Percentiles rank a stretch among this genome's conserved stretches.
Evolutionary conservation across 2,888 invertebrate species (phyloP).

Genomic region (Cephus rjabovi): DNA sequence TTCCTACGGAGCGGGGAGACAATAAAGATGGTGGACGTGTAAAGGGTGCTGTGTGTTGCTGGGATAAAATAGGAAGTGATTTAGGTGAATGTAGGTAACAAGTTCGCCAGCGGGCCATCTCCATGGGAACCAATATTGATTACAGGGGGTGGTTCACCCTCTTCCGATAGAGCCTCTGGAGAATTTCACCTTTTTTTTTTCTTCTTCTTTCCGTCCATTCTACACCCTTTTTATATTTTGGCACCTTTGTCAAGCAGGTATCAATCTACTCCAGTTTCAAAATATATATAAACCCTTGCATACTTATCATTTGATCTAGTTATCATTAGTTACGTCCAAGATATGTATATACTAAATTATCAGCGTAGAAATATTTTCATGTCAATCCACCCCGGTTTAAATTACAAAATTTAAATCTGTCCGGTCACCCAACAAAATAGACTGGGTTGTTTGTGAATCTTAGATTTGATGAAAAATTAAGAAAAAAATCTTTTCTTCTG

Average conservation of each 20-base stretch:
- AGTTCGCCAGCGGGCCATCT: conserved; percentile 55
- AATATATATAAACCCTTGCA: background rate
- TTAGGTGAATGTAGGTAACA: conserved; percentile 60
- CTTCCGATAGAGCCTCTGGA: background rate
- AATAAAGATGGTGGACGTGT: conserved; percentile 4
- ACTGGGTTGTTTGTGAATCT: background rate
- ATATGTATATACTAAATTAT: too few species aligned
- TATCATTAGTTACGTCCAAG: background rate
- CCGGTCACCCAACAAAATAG: too few species aligned
- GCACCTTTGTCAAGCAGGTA: background rate
- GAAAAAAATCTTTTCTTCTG: background rate
- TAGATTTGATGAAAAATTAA: background rate
- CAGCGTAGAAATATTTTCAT: too few species aligned
- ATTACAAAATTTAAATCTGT: background rate
- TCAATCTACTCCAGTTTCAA: background rate
- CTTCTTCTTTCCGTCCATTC: background rate
- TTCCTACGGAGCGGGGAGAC: background rate
- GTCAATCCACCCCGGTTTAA: background rate
- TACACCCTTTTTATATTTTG: background rate
- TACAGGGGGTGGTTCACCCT: conserved; percentile 38
- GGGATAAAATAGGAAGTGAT: conserved; percentile 40
- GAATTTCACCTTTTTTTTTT: background rate
- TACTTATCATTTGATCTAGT: background rate
- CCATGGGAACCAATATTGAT: conserved; percentile 65
- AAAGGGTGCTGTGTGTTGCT: background rate